These are phyloP conservation scores for Tribolium castaneum DNA, from an alignment of 1,140 invertebrate genomes.

Conservation along the genomic window DNA sequence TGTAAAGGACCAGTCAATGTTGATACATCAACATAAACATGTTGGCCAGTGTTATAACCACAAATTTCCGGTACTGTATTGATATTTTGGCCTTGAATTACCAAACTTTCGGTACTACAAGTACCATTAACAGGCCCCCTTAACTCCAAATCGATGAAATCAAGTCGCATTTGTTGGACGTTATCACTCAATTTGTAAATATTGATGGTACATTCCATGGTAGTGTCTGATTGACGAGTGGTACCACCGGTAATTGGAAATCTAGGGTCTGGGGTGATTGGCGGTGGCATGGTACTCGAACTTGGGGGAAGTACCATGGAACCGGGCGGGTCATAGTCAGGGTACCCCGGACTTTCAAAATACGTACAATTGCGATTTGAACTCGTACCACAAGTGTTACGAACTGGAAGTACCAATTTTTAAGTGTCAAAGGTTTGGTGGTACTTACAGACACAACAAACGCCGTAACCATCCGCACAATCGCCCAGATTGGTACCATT, in stretches of 20 bases:
- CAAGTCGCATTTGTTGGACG: conserved; percentile 75
- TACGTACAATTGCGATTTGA: conserved; percentile 63
- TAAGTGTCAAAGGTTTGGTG: not conserved
- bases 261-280: conserved; percentile 51
- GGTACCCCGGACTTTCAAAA: conserved; percentile 72
- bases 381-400: conserved; percentile 68
- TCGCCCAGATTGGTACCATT: conserved; percentile 73
- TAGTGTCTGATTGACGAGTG: conserved; percentile 58
- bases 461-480: conserved; percentile 78
- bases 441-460: conserved; percentile 58
- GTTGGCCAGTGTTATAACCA: conserved; percentile 80
- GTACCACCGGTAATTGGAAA: conserved; percentile 47
- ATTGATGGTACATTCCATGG: conserved; percentile 71
- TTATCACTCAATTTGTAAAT: conserved; percentile 70
- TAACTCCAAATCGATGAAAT: conserved; percentile 78
- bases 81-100: conserved; percentile 75
- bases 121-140: conserved; percentile 73
- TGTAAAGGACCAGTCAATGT: conserved; percentile 71
- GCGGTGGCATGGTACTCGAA: conserved; percentile 48
- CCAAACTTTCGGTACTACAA: conserved; percentile 76
- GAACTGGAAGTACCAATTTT: conserved; percentile 64
- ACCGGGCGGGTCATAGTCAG: conserved; percentile 60
- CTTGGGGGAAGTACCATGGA: conserved; percentile 55
- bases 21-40: conserved; percentile 80
- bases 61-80: conserved; percentile 78